Percentiles rank a stretch among this genome's conserved stretches.
phyloP scores from a whole-genome alignment of 2,888 invertebrate genomes.

The Lasioglossum morio region DNA sequence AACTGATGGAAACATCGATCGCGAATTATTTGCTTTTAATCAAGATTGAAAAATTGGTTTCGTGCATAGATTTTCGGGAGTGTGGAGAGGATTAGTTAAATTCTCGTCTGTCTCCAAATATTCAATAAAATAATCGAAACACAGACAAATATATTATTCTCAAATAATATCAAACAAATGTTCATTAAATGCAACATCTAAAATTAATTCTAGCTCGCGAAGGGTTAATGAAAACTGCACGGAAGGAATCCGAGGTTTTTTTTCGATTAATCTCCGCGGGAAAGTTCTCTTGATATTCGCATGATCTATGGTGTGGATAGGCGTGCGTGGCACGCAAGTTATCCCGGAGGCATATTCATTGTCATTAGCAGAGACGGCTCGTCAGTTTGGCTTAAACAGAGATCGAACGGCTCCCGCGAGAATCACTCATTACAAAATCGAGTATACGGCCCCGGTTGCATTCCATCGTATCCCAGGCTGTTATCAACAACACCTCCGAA shows the following conservation, averaged over 20 bases:
- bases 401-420: constrained; percentile 2
- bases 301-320: neutral
- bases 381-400: constrained; percentile 1
- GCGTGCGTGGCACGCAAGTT: neutral
- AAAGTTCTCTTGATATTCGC: neutral
- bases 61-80: neutral
- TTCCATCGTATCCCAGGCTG: neutral
- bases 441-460: neutral
- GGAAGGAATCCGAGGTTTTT: neutral
- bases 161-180: no score
- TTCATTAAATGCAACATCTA: no score
- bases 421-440: neutral
- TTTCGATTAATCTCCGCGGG: neutral
- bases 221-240: neutral
- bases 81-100: neutral
- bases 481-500: constrained; percentile 2
- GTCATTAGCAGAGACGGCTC: constrained; percentile 14
- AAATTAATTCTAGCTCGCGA: neutral
- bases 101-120: neutral
- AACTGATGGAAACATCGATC: neutral
- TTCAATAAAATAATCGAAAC: no score
- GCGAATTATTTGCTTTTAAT: neutral
- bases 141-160: no score
- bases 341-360: neutral
- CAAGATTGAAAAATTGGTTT: neutral